Evolutionary conservation across 1,140 invertebrate species (phyloP).

Genomic region (Parapsyche elsis): DNA sequence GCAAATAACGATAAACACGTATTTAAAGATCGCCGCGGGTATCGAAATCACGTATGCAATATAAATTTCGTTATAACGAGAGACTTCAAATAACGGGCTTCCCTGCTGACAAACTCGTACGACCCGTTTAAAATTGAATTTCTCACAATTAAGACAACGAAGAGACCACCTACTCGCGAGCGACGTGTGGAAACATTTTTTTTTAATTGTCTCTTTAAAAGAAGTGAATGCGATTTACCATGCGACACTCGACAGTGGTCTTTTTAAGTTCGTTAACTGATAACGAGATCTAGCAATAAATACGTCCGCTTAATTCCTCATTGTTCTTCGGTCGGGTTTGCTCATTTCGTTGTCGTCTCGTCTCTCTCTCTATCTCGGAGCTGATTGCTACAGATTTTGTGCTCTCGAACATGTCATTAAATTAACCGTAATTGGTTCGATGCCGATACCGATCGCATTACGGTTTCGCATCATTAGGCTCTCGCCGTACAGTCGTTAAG

Average conservation of each 20-base stretch:
- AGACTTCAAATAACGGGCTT: too few relatives aligned
- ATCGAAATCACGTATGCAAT: too few relatives aligned
- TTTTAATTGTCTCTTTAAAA: too few relatives aligned
- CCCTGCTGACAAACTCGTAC: too few relatives aligned
- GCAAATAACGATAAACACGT: too few relatives aligned
- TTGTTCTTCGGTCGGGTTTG: background rate
- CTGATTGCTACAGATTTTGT: slow-evolving; percentile 21
- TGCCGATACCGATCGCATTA: slow-evolving; percentile 18
- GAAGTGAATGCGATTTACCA: background rate
- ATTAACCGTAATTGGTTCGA: slow-evolving; percentile 31
- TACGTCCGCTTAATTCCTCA: slow-evolving; percentile 20
- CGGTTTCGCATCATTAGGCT: slow-evolving; percentile 23
- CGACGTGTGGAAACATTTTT: too few relatives aligned
- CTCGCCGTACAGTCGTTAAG: too few relatives aligned
- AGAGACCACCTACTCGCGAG: too few relatives aligned
- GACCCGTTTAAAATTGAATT: too few relatives aligned
- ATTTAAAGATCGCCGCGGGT: too few relatives aligned
- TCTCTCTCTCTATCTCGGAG: background rate
- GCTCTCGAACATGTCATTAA: slow-evolving; percentile 22
- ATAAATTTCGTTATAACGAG: too few relatives aligned
- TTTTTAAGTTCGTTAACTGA: slow-evolving; percentile 7
- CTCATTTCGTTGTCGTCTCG: background rate
- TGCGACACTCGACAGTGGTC: background rate
- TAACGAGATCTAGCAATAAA: background rate
- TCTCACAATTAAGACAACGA: too few relatives aligned